Percentiles rank a stretch among this genome's conserved stretches.
These are phyloP conservation scores for Trogon melanurus DNA, from an alignment of 2,113 vertebrate genomes.

Conservation along the genomic window DNA sequence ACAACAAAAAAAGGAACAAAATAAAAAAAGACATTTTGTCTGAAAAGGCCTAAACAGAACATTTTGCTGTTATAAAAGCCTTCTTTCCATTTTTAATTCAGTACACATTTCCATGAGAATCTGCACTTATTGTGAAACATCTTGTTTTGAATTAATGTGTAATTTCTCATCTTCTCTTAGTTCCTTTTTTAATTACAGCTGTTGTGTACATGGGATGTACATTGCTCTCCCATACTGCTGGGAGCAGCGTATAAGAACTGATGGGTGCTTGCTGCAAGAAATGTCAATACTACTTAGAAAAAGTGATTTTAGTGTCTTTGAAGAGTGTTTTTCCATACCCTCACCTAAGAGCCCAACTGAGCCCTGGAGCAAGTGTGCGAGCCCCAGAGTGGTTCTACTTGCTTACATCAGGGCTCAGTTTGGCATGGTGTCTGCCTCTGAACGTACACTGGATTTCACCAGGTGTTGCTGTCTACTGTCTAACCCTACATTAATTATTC, in stretches of 20 bases:
- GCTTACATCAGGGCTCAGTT: not conserved
- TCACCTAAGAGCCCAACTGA: not conserved
- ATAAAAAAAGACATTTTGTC: not conserved
- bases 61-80: not conserved
- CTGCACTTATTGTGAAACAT: not conserved
- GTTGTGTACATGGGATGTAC: not conserved
- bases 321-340: not conserved
- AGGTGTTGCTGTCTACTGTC: slow-evolving; percentile 21
- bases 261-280: not conserved
- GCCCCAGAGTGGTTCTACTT: not conserved
- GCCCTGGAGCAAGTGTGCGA: not conserved
- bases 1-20: not conserved
- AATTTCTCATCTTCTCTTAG: not conserved
- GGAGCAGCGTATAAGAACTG: not conserved
- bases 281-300: not conserved
- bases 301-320: not conserved
- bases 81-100: not conserved
- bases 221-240: not conserved
- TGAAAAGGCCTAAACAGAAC: not conserved
- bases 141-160: not conserved
- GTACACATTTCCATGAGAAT: not conserved
- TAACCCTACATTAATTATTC: slow-evolving; percentile 19
- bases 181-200: not conserved
- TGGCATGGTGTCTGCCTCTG: not conserved
- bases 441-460: not conserved